Conservation (phyloP, 2,888 invertebrate species). For the Acleris holmiana region DNA sequence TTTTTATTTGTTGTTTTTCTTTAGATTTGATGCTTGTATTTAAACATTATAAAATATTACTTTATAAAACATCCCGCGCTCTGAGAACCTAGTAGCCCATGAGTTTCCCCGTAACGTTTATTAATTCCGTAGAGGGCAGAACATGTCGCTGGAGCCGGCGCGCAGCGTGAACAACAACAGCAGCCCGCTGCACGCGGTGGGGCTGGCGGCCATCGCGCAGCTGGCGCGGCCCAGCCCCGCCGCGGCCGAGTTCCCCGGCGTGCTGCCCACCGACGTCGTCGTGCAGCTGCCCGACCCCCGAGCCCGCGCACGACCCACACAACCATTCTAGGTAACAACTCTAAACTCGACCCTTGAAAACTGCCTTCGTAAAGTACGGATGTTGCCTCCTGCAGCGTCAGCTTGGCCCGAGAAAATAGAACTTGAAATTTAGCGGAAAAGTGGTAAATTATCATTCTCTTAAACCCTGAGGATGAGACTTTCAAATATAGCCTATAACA, state of each 20-base stretch:
- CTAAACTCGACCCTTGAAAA: neutral
- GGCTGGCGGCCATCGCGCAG: slow-evolving; percentile 91
- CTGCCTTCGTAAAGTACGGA: neutral
- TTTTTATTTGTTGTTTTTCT: no score
- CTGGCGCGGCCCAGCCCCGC: slow-evolving; percentile 81
- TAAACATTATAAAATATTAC: no score
- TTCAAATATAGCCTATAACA: no score
- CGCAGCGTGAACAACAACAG: slow-evolving; percentile 85
- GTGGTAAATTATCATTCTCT: no score
- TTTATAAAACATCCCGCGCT: no score
- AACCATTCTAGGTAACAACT: slow-evolving; percentile 53
- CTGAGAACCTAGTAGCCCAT: no score
- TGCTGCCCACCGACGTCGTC: slow-evolving; percentile 78
- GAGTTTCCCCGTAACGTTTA: neutral
- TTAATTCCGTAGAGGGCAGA: slow-evolving; percentile 60
- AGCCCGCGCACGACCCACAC: slow-evolving; percentile 63
- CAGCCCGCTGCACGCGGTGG: slow-evolving; percentile 87
- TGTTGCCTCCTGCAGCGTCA: no score
- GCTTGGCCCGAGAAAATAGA: no score
- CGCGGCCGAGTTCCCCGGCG: slow-evolving; percentile 61
- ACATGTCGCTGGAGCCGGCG: slow-evolving; percentile 73
- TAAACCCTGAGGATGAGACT: no score
- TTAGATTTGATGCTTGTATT: no score
- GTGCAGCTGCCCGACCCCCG: slow-evolving; percentile 78
- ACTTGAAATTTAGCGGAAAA: no score